Percentiles rank a stretch among this genome's conserved stretches.
Conservation (phyloP, 2,888 invertebrate species). For the Thelaira solivaga region DNA sequence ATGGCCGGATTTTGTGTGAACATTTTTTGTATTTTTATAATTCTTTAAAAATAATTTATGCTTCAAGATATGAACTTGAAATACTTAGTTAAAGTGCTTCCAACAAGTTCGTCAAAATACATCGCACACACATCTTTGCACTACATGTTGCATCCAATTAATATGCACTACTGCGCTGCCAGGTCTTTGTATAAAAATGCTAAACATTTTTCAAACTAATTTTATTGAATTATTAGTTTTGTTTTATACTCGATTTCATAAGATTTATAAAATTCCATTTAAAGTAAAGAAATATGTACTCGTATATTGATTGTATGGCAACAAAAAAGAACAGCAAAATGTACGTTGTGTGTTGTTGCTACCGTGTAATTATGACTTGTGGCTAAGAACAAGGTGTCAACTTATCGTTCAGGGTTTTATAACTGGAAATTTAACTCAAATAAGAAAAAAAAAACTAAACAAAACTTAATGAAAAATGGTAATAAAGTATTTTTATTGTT, state of each 20-base stretch:
- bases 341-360: slow-evolving; percentile 2
- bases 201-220: background rate
- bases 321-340: background rate
- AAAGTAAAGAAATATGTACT: background rate
- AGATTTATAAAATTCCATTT: slow-evolving; percentile 38
- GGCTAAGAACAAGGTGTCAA: slow-evolving; percentile 47
- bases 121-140: background rate
- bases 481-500: slow-evolving; percentile 11
- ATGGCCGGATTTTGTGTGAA: too few relatives aligned
- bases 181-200: background rate
- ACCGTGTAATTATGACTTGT: slow-evolving; percentile 31
- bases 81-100: slow-evolving; percentile 21
- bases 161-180: background rate
- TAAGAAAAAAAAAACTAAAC: too few relatives aligned
- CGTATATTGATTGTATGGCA: background rate
- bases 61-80: slow-evolving; percentile 53
- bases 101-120: slow-evolving; percentile 19
- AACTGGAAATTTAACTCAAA: slow-evolving; percentile 16
- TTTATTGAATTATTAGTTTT: background rate
- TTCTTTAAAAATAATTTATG: slow-evolving; percentile 13
- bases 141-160: background rate
- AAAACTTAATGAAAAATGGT: background rate
- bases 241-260: background rate
- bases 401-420: slow-evolving; percentile 35
- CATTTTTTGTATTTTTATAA: background rate